A percentile compares a stretch with the other conserved stretches of the same genome.
phyloP scores from a whole-genome alignment of 1,140 invertebrate species.

The Trissolcus basalis region DNA sequence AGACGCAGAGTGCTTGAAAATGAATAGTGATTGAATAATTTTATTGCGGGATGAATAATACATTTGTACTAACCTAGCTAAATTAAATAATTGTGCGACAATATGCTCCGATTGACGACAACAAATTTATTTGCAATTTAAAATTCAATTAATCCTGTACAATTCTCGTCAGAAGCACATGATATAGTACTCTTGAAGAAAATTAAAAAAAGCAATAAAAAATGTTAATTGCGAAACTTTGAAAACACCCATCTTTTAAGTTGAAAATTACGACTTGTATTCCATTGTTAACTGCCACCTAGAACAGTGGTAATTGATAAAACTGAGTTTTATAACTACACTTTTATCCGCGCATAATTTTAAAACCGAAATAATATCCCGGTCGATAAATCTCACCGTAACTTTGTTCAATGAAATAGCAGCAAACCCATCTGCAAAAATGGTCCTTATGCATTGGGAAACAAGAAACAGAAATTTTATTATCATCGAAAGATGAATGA shows the following conservation, averaged over 20 bases:
- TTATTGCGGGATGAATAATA: not conserved
- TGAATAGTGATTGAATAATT: constrained; percentile 2
- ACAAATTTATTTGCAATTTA: too few species aligned
- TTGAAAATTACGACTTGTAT: constrained; percentile 8
- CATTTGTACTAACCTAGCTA: too few species aligned
- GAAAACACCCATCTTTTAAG: constrained; percentile 19
- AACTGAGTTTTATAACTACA: constrained; percentile 34
- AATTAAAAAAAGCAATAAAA: not conserved
- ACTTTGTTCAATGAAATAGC: constrained; percentile 26
- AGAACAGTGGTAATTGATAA: constrained; percentile 27
- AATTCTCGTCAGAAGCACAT: too few species aligned
- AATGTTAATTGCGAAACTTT: not conserved
- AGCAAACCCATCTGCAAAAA: constrained; percentile 31
- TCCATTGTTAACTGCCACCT: constrained; percentile 13
- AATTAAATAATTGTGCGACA: too few species aligned
- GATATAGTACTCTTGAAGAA: too few species aligned
- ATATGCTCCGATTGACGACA: too few species aligned
- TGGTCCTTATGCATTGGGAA: constrained; percentile 16
- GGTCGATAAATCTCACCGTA: constrained; percentile 30
- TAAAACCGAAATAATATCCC: constrained; percentile 26
- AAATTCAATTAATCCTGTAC: too few species aligned
- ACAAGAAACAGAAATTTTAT: constrained; percentile 42
- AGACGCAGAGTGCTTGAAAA: not conserved
- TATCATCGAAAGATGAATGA: constrained; percentile 46
- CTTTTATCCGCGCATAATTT: constrained; percentile 39